Base-by-base conservation (phyloP, 2,113 vertebrate genomes). In the Bungarus multicinctus region DNA sequence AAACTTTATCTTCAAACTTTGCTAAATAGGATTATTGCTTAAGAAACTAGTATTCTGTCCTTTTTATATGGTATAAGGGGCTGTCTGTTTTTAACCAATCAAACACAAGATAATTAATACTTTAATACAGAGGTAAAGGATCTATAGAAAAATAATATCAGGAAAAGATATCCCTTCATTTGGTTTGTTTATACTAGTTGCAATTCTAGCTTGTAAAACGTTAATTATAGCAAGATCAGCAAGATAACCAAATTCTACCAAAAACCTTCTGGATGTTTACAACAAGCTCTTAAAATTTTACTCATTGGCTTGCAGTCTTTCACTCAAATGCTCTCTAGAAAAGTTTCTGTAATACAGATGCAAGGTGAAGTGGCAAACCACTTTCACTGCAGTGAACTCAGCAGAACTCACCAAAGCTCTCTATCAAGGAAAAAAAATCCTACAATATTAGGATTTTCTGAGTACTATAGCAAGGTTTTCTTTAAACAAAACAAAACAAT, bases 351-450 rank as follows among this genome's bases (percentile, higher is more conserved):
- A 86, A 23, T 54, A 85, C n/a, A 43, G 54, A 5, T 18, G 50
- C 57, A 87, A 87, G 47, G 47, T 92, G 64, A 88, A 87, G 69
- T 64, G 88, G 85, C 3, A 45, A 92, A 43, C 30, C 54, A 52
- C 85, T 60, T 93, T 69, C 47, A 88, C 91, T 14, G 47, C 91
- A 94, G 93, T 88, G 47, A 50, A 50, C 8, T 91, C 74, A 91
- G 89, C 90, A 94, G 88, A 95, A 93, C 8, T 90, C 74, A 34
- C 5, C 30, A 57, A 92, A 43, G 22, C 4, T 10, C 0, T 23
- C 90, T 91, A 74, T 12, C 58, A 93, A 86, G 18, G 85, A 39
- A 1, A 16, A 52, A 18, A 88, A 16, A 43, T 53, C 25, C 52
- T 57, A 81, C 53, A 94, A 64, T 60, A 64, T 25, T 86, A 45